A percentile compares a stretch with the other conserved stretches of the same genome.
Conservation (phyloP, 2,888 invertebrate genomes). For the Pseudanteris insignis region DNA sequence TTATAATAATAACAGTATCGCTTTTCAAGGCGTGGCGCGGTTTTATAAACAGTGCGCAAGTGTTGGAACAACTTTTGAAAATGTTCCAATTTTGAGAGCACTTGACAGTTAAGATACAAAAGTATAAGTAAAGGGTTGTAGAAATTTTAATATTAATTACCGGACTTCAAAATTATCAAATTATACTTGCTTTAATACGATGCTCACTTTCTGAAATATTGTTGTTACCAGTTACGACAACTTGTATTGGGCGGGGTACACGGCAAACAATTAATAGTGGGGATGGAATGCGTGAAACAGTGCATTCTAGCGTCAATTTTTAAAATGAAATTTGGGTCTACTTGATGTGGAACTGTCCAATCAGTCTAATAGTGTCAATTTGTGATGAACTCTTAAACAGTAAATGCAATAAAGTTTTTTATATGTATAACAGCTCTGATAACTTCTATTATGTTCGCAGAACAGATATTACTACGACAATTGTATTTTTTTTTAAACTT, state of each 20-base stretch:
- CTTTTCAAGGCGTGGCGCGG: slow-evolving; percentile 42
- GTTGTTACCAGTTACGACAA: slow-evolving; percentile 24
- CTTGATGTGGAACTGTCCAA: no score
- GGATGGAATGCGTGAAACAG: slow-evolving; percentile 41
- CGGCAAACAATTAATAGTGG: slow-evolving; percentile 30
- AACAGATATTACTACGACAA: no score
- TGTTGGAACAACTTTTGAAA: slow-evolving; percentile 7
- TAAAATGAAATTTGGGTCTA: no score
- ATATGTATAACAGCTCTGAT: no score
- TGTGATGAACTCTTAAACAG: no score
- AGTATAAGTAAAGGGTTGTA: not conserved
- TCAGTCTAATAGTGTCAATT: no score
- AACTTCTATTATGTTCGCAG: no score
- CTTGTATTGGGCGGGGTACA: slow-evolving; percentile 49
- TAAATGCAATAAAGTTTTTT: no score
- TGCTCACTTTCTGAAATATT: slow-evolving; percentile 43
- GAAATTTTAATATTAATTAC: not conserved
- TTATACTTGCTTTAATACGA: slow-evolving; percentile 26
- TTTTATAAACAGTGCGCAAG: slow-evolving; percentile 38
- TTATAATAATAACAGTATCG: slow-evolving; percentile 3
- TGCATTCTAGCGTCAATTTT: not conserved
- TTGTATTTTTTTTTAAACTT: no score
- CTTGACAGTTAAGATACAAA: no score
- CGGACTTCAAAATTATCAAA: slow-evolving; percentile 1
- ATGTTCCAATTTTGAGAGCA: no score